phyloP scores from a whole-genome alignment of 2,113 vertebrate species.

The Gadus macrocephalus region DNA sequence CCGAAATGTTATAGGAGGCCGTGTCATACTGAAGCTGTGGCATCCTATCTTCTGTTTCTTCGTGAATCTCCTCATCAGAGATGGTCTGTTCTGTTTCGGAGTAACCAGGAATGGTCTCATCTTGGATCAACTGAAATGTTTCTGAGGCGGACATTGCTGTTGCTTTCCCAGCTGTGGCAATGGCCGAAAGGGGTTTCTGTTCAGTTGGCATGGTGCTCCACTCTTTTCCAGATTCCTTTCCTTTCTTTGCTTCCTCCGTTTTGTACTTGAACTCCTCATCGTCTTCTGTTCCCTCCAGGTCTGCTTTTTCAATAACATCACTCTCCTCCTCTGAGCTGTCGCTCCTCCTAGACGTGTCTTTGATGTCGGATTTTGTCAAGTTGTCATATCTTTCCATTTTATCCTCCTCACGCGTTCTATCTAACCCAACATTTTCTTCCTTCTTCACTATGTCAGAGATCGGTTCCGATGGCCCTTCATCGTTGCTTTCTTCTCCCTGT shows the following conservation, averaged over 20 bases:
- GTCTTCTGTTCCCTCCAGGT: conserved; percentile 87
- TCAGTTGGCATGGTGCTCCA: conserved; percentile 53
- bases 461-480: conserved; percentile 19
- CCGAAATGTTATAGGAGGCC: conserved; percentile 80
- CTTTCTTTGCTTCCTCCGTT: conserved; percentile 62
- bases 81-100: conserved; percentile 98
- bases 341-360: conserved; percentile 74
- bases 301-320: conserved; percentile 89
- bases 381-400: conserved; percentile 66
- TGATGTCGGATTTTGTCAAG: conserved; percentile 37
- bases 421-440: conserved; percentile 55
- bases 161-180: conserved; percentile 13
- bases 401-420: conserved; percentile 72
- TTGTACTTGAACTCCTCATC: conserved; percentile 64
- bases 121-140: conserved; percentile 91
- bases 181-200: conserved; percentile 33
- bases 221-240: conserved; percentile 56
- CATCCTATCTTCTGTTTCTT: conserved; percentile 87
- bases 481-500: conserved; percentile 44
- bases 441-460: conserved; percentile 19
- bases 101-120: conserved; percentile 95
- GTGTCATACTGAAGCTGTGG: conserved; percentile 83
- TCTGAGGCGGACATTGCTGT: conserved; percentile 69
- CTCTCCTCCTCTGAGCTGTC: conserved; percentile 76
- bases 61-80: conserved; percentile 95